phyloP scores from a whole-genome alignment of 2,888 invertebrate species.

The Schizaphis graminum region DNA sequence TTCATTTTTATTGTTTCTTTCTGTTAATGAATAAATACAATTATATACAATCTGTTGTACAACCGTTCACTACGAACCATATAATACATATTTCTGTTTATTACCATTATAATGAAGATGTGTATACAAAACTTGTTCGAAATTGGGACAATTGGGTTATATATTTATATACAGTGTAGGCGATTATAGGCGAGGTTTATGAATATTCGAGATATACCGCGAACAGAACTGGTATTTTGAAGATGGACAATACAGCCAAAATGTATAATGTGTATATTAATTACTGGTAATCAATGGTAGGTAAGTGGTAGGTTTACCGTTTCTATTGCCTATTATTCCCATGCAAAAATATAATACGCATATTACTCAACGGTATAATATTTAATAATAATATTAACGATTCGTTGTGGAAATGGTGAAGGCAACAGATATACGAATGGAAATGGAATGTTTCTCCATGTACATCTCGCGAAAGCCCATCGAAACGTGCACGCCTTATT shows the following conservation, averaged over 20 bases:
- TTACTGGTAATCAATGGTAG: background rate
- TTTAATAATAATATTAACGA: background rate
- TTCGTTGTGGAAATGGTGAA: background rate
- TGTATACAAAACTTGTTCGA: background rate
- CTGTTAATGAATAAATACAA: background rate
- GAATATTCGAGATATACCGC: background rate
- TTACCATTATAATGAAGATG: background rate
- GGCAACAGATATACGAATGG: background rate
- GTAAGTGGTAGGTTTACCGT: background rate
- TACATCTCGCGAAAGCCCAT: background rate
- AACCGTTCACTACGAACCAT: background rate
- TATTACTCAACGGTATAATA: background rate
- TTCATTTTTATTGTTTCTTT: background rate
- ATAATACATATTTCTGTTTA: background rate
- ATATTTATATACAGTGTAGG: background rate
- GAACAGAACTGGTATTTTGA: background rate
- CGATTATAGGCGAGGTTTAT: slow-evolving; percentile 40
- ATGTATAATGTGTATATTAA: background rate
- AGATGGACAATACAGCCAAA: slow-evolving; percentile 22
- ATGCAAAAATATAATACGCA: background rate
- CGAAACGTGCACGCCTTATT: background rate
- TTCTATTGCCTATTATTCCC: background rate
- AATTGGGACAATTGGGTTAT: slow-evolving; percentile 50
- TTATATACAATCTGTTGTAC: background rate
- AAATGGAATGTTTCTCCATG: background rate